phyloP scores from a whole-genome alignment of 2,888 invertebrate species.

The Osmoderma eremita region DNA sequence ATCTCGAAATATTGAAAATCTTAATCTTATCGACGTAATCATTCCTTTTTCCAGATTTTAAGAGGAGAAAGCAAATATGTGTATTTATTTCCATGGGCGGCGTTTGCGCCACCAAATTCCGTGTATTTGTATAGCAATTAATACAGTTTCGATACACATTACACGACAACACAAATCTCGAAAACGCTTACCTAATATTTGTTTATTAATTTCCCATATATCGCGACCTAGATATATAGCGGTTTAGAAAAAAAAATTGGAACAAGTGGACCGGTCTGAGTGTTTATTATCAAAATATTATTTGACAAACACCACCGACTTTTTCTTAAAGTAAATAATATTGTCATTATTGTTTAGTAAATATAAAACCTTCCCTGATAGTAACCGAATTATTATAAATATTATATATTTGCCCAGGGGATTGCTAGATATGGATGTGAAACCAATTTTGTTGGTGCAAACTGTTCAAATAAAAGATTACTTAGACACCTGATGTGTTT shows the following conservation, averaged over 20 bases:
- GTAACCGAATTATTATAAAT: conserved; percentile 3
- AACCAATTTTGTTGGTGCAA: too few species aligned
- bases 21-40: conserved; percentile 8
- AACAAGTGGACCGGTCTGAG: conserved; percentile 28
- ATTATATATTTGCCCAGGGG: too few species aligned
- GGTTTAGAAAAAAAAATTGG: conserved; percentile 10
- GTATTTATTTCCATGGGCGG: conserved; percentile 5
- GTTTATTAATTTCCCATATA: conserved; percentile 34
- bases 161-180: conserved; percentile 7
- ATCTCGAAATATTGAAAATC: conserved; percentile 14
- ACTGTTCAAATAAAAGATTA: too few species aligned
- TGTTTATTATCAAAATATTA: conserved; percentile 31
- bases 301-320: conserved; percentile 16
- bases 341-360: background rate
- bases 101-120: too few species aligned
- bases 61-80: conserved; percentile 17
- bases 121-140: background rate
- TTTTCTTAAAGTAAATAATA: conserved; percentile 14
- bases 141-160: conserved; percentile 5
- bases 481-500: too few species aligned
- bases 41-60: background rate
- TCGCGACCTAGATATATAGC: conserved; percentile 30
- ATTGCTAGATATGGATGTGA: too few species aligned
- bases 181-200: conserved; percentile 31
- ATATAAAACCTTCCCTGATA: too few species aligned